Evolutionary conservation across 2,888 invertebrate species (phyloP).

Genomic region (Eupithecia pulchellata): DNA sequence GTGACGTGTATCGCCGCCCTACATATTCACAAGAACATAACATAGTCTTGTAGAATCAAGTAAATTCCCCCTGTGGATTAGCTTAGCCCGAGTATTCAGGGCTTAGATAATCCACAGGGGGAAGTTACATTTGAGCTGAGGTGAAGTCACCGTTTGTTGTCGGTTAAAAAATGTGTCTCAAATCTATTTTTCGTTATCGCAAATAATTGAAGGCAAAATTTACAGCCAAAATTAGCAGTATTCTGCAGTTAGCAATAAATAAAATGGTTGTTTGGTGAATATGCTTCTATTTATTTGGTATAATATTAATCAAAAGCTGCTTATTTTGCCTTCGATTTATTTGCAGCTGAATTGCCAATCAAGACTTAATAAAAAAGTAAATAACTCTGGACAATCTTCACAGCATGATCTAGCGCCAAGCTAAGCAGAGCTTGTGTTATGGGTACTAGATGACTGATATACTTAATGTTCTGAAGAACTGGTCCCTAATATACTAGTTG

Average conservation of each 20-base stretch:
- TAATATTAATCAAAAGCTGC: background rate
- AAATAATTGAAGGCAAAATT: too few relatives aligned
- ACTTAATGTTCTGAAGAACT: background rate
- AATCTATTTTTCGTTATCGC: too few relatives aligned
- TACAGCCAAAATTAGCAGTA: too few relatives aligned
- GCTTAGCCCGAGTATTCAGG: background rate
- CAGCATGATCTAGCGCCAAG: too few relatives aligned
- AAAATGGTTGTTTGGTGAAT: background rate
- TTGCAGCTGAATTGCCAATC: background rate
- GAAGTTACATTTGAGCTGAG: background rate
- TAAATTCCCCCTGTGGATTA: background rate
- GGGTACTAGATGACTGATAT: too few relatives aligned
- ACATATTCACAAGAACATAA: too few relatives aligned
- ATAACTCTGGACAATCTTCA: too few relatives aligned
- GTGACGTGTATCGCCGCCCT: too few relatives aligned
- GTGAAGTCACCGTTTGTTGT: background rate
- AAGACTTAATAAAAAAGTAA: too few relatives aligned
- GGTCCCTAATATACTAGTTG: background rate
- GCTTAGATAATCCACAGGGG: too few relatives aligned
- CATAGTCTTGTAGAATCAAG: slow-evolving; percentile 4
- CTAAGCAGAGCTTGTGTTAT: too few relatives aligned
- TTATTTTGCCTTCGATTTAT: background rate
- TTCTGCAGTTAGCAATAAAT: too few relatives aligned
- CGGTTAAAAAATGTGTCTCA: background rate
- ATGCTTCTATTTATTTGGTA: background rate